A percentile compares a stretch with the other conserved stretches of the same genome.
These are phyloP conservation scores for Dipodomys merriami DNA, from an alignment of 2,113 vertebrate species.

Conservation along the genomic window DNA sequence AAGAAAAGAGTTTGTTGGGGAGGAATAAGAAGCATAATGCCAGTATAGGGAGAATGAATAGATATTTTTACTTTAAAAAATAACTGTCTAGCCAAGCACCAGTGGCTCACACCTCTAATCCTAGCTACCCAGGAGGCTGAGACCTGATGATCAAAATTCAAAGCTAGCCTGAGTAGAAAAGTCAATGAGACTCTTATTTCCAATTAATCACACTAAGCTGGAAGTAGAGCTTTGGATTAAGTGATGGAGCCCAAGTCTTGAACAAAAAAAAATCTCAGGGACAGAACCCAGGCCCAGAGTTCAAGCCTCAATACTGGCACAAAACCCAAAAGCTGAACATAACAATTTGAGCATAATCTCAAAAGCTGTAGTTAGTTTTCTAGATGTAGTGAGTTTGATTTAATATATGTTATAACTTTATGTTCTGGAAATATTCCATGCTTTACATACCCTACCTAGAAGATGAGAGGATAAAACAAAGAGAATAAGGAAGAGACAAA, in stretches of 20 bases:
- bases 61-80: background rate
- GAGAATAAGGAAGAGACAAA: background rate
- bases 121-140: too few relatives aligned
- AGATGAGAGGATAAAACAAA: background rate
- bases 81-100: background rate
- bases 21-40: background rate
- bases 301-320: too few relatives aligned
- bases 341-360: conserved; percentile 21
- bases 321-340: background rate
- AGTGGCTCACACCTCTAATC: too few relatives aligned
- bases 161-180: too few relatives aligned
- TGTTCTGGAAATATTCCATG: background rate
- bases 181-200: too few relatives aligned
- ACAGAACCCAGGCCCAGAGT: too few relatives aligned
- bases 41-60: background rate
- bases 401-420: background rate
- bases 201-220: too few relatives aligned
- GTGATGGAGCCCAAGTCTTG: too few relatives aligned
- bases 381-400: background rate
- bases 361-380: background rate
- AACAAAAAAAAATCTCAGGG: too few relatives aligned
- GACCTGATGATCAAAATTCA: too few relatives aligned
- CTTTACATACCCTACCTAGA: background rate
- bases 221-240: too few relatives aligned
- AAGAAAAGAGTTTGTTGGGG: background rate